Conservation (phyloP, 2,113 vertebrate genomes). For the Leucosticte australis region DNA sequence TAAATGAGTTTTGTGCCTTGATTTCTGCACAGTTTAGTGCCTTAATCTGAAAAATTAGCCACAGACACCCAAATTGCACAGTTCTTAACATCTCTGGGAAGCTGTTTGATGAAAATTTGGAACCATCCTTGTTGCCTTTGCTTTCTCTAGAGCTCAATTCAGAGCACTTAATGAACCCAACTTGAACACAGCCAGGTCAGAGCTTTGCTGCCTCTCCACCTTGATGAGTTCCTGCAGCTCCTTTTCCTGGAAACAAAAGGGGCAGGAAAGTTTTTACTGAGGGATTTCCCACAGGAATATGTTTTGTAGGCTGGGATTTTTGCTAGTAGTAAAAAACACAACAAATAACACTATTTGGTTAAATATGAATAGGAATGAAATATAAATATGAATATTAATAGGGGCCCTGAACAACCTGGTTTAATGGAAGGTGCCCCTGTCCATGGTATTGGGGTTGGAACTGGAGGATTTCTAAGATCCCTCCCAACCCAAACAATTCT, state of each 20-base stretch:
- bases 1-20: not conserved
- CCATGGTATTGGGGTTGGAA: accelerated
- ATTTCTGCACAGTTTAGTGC: not conserved
- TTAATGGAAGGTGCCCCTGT: not conserved
- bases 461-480: no score
- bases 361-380: not conserved
- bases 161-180: not conserved
- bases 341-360: not conserved
- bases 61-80: not conserved
- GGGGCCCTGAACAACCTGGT: not conserved
- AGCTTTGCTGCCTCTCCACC: not conserved
- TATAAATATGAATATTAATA: not conserved
- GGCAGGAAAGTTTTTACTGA: not conserved
- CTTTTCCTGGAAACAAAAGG: not conserved
- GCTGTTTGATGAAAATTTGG: not conserved
- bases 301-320: not conserved
- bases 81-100: not conserved
- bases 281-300: not conserved
- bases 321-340: not conserved
- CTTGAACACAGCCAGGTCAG: not conserved
- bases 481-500: not conserved
- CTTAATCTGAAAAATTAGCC: not conserved
- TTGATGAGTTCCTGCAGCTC: not conserved
- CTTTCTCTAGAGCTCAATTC: not conserved
- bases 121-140: not conserved